Evolutionary conservation across 2,113 vertebrate species (phyloP).

Genomic region (Dipodomys stephensi): DNA sequence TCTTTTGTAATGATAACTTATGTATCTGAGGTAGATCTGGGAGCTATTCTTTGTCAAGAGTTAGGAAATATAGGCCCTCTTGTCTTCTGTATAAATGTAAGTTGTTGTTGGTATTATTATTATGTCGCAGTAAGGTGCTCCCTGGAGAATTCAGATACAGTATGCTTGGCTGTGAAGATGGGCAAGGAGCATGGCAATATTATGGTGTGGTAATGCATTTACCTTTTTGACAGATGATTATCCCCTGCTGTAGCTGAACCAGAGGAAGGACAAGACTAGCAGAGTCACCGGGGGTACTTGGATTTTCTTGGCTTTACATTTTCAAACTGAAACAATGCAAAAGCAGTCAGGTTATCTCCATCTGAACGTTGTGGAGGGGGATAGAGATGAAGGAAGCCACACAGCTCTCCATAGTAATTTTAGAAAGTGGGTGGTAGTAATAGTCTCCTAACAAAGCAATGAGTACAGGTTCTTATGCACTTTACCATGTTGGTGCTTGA

Average conservation of each 20-base stretch:
- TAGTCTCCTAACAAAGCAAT: background rate
- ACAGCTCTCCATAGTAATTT: conserved; percentile 46
- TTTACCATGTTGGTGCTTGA: conserved; percentile 25
- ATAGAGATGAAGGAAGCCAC: conserved; percentile 28
- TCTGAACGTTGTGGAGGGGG: conserved; percentile 19
- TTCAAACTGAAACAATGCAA: conserved; percentile 70
- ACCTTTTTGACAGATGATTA: conserved; percentile 85
- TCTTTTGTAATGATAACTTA: conserved; percentile 55
- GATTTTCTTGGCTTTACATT: conserved; percentile 73
- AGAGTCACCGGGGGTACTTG: conserved; percentile 76
- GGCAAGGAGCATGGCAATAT: conserved; percentile 78
- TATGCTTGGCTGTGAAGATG: conserved; percentile 80
- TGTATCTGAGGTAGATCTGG: conserved; percentile 70
- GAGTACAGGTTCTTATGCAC: background rate
- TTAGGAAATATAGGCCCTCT: conserved; percentile 79
- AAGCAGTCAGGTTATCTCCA: conserved; percentile 48
- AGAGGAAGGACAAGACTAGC: conserved; percentile 79
- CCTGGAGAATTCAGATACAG: conserved; percentile 79
- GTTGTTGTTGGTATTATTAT: conserved; percentile 79
- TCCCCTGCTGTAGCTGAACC: conserved; percentile 80
- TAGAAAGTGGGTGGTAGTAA: conserved; percentile 36
- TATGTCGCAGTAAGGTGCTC: conserved; percentile 82
- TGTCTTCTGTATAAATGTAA: conserved; percentile 81
- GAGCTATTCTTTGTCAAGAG: conserved; percentile 75
- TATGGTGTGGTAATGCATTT: conserved; percentile 84